phyloP scores from a whole-genome alignment of 2,113 vertebrate genomes.

The Deroptyus accipitrinus region DNA sequence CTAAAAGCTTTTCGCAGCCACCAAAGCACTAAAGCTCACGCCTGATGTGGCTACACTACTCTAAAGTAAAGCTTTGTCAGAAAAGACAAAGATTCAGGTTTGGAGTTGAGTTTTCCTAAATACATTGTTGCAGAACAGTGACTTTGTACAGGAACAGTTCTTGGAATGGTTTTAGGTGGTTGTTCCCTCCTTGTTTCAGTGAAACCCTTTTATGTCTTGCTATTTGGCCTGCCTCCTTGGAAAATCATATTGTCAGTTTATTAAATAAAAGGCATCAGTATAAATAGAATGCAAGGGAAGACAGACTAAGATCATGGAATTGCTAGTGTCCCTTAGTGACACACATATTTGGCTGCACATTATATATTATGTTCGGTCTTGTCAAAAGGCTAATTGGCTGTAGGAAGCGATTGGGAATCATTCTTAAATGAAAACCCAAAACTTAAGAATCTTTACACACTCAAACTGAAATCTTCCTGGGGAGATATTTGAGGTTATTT shows the following conservation, averaged over 20 bases:
- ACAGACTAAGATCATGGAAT: background rate
- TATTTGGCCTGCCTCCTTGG: background rate
- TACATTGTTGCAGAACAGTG: background rate
- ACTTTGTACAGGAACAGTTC: background rate
- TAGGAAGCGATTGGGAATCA: background rate
- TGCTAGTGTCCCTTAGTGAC: background rate
- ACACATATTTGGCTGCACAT: rapidly evolving
- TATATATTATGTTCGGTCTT: background rate
- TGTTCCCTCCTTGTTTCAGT: background rate
- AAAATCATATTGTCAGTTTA: background rate
- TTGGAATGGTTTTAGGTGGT: background rate
- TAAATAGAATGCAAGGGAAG: background rate
- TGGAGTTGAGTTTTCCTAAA: background rate
- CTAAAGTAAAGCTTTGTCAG: background rate
- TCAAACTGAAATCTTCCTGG: background rate
- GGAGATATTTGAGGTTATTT: background rate
- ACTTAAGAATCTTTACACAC: background rate
- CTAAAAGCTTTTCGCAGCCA: background rate
- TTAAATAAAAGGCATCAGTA: background rate
- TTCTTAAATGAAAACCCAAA: background rate
- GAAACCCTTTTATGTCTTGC: background rate
- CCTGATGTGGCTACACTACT: background rate
- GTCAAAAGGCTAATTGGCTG: background rate
- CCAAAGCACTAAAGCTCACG: background rate
- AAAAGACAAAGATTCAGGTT: background rate